A percentile compares a stretch with the other conserved stretches of the same genome.
These are phyloP conservation scores for Neopelma chrysocephalum DNA, from an alignment of 2,797 vertebrate genomes.

Conservation along the genomic window DNA sequence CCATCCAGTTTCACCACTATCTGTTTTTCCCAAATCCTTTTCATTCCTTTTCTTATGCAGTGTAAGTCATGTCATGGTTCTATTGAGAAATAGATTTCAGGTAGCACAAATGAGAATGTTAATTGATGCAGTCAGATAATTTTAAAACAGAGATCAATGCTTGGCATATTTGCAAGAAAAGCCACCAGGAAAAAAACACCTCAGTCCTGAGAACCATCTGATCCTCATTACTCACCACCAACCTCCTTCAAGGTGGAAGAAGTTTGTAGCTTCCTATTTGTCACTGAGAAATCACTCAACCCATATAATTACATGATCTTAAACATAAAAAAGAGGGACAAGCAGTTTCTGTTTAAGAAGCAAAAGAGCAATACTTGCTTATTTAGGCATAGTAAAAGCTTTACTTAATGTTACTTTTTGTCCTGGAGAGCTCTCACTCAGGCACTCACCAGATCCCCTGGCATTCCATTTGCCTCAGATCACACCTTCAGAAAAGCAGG, in stretches of 20 bases:
- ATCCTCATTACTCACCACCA: slow-evolving; percentile 37
- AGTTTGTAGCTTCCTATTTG: slow-evolving; percentile 2
- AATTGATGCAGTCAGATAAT: slow-evolving; percentile 43
- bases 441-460: slow-evolving; percentile 9
- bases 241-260: slow-evolving; percentile 22
- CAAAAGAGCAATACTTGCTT: neutral
- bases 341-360: neutral
- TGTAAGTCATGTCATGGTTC: slow-evolving; percentile 4
- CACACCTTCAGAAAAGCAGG: slow-evolving; percentile 50
- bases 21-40: slow-evolving; percentile 15
- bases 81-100: slow-evolving; percentile 35
- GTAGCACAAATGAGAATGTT: slow-evolving; percentile 40
- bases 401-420: neutral
- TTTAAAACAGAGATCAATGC: slow-evolving; percentile 30
- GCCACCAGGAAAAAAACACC: neutral
- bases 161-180: slow-evolving; percentile 12
- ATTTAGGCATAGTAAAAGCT: neutral
- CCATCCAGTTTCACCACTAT: slow-evolving; percentile 6
- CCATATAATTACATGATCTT: neutral
- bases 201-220: slow-evolving; percentile 20
- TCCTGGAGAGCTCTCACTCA: neutral
- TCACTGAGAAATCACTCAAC: neutral
- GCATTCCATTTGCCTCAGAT: slow-evolving; percentile 58
- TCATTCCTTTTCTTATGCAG: neutral
- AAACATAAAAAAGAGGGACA: neutral